A percentile compares a stretch with the other conserved stretches of the same genome.
Conservation (phyloP, 2,113 vertebrate species). For the Phoenicopterus ruber region DNA sequence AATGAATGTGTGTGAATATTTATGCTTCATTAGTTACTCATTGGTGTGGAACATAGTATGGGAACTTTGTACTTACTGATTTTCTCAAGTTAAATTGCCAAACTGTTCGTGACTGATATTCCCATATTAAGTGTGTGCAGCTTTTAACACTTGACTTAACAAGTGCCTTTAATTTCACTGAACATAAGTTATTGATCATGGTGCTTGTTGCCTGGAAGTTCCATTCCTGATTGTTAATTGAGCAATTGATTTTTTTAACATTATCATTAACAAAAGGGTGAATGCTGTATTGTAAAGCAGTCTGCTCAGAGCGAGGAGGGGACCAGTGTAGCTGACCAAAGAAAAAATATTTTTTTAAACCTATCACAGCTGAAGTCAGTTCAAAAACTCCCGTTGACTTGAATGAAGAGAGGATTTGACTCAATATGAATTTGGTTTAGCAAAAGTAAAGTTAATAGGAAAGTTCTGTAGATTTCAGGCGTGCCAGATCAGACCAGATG, state of each 20-base stretch:
- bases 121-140: conserved; percentile 52
- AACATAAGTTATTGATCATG: conserved; percentile 78
- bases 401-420: neutral
- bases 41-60: conserved; percentile 57
- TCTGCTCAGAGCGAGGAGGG: neutral
- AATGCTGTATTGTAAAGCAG: conserved; percentile 31
- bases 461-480: neutral
- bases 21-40: conserved; percentile 65
- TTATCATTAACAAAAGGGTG: conserved; percentile 65
- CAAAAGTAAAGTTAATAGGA: neutral
- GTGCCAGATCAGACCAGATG: neutral
- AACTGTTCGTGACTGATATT: conserved; percentile 55
- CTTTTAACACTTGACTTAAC: conserved; percentile 79
- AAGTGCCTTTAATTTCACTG: conserved; percentile 78
- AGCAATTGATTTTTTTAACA: conserved; percentile 73
- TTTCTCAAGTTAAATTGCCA: conserved; percentile 63
- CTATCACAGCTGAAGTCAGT: neutral
- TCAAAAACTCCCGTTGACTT: neutral
- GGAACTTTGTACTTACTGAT: conserved; percentile 61
- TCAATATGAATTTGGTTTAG: neutral
- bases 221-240: conserved; percentile 77
- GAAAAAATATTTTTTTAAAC: neutral
- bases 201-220: conserved; percentile 73
- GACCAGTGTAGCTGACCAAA: neutral
- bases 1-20: conserved; percentile 45